Base-by-base conservation (phyloP, 2,113 vertebrate genomes). In the Cebidichthys violaceus region DNA sequence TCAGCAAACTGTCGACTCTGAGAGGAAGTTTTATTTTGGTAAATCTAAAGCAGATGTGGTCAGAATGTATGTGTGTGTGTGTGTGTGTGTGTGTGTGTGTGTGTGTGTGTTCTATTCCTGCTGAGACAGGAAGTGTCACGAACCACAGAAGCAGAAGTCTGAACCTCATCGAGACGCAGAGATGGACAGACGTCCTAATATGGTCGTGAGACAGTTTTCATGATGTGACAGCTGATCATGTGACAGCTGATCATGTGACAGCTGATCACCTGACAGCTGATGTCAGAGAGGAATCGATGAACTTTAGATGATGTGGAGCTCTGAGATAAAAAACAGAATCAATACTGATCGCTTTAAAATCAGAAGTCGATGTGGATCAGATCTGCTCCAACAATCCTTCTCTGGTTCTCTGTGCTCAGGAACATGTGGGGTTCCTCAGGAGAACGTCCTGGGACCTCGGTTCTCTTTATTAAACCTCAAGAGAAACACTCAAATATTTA, bases 71-170 rank as follows among this genome's bases (percentile, higher is more conserved):
- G 50, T 76, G n/a, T 55, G 13, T 37, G 43, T 27, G 13, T 52
- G 35, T 77, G 33, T 39, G 31, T 64, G 61, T 22, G 35, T 64
- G 61, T 64, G 33, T 64, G 37, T 61, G 37, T 60, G 24, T 60
- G 54, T 60, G 71, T 29, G 55, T 64, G 57, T 33, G 55, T 59
- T 70, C 79, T 88, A 78, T 86, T 86, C 57, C 62, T 78, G 65
- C 20, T 70, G 10, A 6, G 2, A 81, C 84, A 85, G 84, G 84
- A 90, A 82, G 75, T 82, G 0, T 69, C 24, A 22, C n/a, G 8
- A 57, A 43, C 22, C 22, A 37, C 50, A 80, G 71, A 39, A 57
- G 64, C 13, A 18, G 43, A 76, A 31, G 43, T 52, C 17, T 73
- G 75, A 52, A 37, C 1, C 4, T 41, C n/a, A 2, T 9, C 29